Percentiles rank a stretch among this genome's conserved stretches.
Conservation (phyloP, 2,797 vertebrate genomes). For the Picus viridis region DNA sequence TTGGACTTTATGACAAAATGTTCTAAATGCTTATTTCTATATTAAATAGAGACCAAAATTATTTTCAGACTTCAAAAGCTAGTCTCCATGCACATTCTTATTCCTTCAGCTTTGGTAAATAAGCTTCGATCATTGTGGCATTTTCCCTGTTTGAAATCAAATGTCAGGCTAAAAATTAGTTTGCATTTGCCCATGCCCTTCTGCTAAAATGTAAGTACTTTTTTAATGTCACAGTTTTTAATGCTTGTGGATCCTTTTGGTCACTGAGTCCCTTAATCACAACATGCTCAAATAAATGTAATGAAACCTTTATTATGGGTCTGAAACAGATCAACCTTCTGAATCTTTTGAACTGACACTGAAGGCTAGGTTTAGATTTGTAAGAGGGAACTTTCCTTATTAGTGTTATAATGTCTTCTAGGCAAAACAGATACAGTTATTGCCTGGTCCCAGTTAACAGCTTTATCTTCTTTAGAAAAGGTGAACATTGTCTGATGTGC, state of each 20-base stretch:
- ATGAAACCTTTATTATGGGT: background rate
- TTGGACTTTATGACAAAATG: background rate
- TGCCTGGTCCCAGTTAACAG: background rate
- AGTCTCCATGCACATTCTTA: background rate
- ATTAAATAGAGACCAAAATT: background rate
- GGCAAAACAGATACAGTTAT: background rate
- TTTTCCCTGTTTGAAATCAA: slow-evolving; percentile 21
- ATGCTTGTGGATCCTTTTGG: background rate
- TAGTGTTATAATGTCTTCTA: background rate
- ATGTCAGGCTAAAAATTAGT: background rate
- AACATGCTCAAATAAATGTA: background rate
- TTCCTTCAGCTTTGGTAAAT: background rate
- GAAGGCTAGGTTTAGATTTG: background rate
- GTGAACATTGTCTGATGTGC: background rate
- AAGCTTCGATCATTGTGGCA: background rate
- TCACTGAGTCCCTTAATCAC: background rate
- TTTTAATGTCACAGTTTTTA: slow-evolving; percentile 30
- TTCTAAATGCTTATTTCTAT: background rate
- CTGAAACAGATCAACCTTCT: background rate
- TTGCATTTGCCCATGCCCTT: background rate
- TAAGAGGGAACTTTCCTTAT: background rate
- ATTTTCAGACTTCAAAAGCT: background rate
- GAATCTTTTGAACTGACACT: background rate
- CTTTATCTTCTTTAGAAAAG: background rate
- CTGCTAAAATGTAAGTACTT: background rate